A percentile compares a stretch with the other conserved stretches of the same genome.
Evolutionary conservation across 2,113 vertebrate genomes (phyloP).

Genomic region (Setophaga kirtlandii): DNA sequence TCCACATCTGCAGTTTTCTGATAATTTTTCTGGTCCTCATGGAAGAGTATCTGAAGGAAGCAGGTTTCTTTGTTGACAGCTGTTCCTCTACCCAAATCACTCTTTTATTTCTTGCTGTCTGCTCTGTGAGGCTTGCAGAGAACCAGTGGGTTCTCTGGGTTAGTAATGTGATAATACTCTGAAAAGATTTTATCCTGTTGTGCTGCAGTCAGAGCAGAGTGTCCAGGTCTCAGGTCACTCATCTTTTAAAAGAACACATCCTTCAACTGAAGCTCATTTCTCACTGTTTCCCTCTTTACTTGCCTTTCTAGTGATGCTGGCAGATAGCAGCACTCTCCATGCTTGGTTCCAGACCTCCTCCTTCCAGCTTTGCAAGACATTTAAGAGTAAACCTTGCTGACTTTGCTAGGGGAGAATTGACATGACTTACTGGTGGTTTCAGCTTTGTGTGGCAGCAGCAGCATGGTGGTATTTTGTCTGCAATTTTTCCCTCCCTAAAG

Average conservation of each 20-base stretch:
- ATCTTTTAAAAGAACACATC: neutral
- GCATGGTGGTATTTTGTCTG: fast-evolving
- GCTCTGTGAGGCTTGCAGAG: neutral
- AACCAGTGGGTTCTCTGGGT: neutral
- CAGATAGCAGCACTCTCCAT: neutral
- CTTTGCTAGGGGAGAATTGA: neutral
- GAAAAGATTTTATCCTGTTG: neutral
- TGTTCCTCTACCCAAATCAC: neutral
- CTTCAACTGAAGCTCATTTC: neutral
- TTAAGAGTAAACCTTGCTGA: neutral
- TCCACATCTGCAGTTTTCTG: neutral
- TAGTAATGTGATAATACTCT: neutral
- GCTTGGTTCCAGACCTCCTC: neutral
- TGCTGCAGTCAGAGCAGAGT: neutral
- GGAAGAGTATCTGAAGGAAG: neutral
- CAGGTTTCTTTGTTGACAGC: neutral
- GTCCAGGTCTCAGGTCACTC: neutral
- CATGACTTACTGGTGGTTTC: fast-evolving
- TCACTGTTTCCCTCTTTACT: neutral
- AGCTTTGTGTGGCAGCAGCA: neutral
- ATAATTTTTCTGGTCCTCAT: fast-evolving
- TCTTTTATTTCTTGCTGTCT: neutral
- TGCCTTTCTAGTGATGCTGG: neutral
- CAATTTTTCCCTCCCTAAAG: neutral
- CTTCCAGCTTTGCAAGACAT: neutral